Conservation (phyloP, 2,113 vertebrate species). For the Sarotherodon lohbergeri region DNA sequence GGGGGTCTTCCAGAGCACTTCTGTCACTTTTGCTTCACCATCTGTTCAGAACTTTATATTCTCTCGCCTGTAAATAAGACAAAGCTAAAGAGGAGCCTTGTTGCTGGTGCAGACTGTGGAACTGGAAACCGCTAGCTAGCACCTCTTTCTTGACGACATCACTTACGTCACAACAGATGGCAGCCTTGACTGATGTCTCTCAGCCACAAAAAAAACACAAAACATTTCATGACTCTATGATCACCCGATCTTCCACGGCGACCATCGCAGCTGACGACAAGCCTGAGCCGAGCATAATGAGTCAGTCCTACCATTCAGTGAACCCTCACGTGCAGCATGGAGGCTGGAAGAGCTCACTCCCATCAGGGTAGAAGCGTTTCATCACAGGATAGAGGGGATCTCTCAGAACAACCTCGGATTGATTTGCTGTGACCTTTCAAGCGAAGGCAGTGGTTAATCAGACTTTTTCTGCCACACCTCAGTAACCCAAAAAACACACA, state of each 20-base stretch:
- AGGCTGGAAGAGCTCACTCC: not conserved
- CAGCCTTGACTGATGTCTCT: not conserved
- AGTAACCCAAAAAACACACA: not conserved
- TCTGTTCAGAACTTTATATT: not conserved
- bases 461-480: not conserved
- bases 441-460: not conserved
- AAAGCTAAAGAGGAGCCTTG: not conserved
- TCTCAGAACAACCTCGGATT: not conserved
- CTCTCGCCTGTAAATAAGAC: not conserved
- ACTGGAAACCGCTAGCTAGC: not conserved
- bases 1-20: not conserved
- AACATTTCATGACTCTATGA: not conserved
- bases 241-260: not conserved
- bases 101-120: not conserved
- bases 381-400: not conserved
- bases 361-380: not conserved
- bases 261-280: not conserved
- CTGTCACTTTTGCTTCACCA: not conserved
- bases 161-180: accelerated
- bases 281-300: not conserved
- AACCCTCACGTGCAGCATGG: not conserved
- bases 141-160: not conserved
- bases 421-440: not conserved
- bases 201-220: accelerated
- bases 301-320: not conserved